Conservation (phyloP, 2,797 vertebrate species). For the Cheirogaleus major region DNA sequence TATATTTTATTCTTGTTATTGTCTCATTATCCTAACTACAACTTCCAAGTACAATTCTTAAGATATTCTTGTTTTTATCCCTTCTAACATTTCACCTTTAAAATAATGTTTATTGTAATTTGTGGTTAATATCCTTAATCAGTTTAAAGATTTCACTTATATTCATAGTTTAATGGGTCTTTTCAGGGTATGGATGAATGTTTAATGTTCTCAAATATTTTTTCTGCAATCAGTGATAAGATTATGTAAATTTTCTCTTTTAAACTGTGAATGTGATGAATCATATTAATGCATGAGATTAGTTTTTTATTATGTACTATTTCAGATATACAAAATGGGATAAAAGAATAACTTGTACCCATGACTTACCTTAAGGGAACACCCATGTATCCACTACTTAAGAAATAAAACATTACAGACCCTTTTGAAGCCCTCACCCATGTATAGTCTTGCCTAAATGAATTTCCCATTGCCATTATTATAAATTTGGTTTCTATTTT, state of each 20-base stretch:
- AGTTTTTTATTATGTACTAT: background rate
- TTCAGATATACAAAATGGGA: background rate
- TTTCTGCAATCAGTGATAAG: background rate
- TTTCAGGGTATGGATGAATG: conserved; percentile 3
- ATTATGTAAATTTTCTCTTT: conserved; percentile 24
- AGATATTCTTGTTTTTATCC: background rate
- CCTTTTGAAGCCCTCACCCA: background rate
- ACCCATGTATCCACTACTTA: background rate
- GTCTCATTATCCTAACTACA: background rate
- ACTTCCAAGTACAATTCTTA: background rate
- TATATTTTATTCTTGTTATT: background rate
- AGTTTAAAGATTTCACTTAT: background rate
- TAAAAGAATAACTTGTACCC: background rate
- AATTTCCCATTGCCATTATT: background rate
- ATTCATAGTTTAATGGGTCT: background rate
- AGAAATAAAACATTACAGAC: background rate
- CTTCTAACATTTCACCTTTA: background rate
- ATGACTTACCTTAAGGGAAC: background rate
- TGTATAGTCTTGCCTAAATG: background rate
- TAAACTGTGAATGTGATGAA: background rate
- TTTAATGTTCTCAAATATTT: conserved; percentile 12
- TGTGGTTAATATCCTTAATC: background rate
- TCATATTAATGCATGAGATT: background rate
- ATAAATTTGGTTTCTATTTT: conserved; percentile 12
- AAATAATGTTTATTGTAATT: background rate